phyloP scores from a whole-genome alignment of 2,797 vertebrate species.

The Oreochromis grahami region DNA sequence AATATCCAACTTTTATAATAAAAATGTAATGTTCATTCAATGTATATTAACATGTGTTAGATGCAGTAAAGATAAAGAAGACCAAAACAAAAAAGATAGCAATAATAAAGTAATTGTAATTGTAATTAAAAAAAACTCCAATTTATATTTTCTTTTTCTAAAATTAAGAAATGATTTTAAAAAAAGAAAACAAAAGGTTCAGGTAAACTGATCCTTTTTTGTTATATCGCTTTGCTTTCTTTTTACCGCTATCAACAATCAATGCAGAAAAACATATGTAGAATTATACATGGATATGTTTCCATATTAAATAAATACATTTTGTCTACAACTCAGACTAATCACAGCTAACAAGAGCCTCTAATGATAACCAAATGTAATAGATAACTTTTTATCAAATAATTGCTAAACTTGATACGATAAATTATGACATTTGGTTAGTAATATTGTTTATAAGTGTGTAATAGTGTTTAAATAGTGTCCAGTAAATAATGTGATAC shows the following conservation, averaged over 20 bases:
- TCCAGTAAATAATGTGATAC: background rate
- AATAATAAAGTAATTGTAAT: background rate
- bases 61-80: background rate
- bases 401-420: background rate
- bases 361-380: background rate
- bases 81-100: background rate
- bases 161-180: background rate
- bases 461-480: background rate
- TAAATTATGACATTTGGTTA: background rate
- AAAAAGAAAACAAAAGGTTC: background rate
- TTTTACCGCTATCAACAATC: background rate
- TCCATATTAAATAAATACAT: background rate
- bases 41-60: background rate
- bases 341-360: background rate
- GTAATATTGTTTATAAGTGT: background rate
- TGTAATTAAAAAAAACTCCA: background rate
- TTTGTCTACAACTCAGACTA: background rate
- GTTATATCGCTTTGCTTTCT: background rate
- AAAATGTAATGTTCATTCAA: background rate
- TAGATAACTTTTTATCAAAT: background rate
- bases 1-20: background rate
- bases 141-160: background rate
- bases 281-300: background rate
- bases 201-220: background rate
- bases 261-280: background rate